Conservation (phyloP, 2,888 invertebrate species). For the Cephus pygmeus region DNA sequence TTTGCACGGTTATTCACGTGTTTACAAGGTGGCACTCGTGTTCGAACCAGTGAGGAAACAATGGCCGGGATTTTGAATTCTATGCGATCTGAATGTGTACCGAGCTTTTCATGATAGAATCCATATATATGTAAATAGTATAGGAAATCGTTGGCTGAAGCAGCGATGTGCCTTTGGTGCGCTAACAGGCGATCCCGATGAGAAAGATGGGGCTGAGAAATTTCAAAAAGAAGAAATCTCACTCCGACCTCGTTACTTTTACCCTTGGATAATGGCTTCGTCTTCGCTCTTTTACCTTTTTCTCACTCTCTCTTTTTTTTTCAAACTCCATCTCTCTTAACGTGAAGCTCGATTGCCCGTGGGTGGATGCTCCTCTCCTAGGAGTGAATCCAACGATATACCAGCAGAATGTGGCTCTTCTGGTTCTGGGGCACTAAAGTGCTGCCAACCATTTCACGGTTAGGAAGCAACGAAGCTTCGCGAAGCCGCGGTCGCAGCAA, state of each 20-base stretch:
- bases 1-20: constrained; percentile 5
- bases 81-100: background rate
- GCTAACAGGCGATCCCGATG: background rate
- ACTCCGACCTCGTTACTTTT: background rate
- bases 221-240: background rate
- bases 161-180: background rate
- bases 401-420: background rate
- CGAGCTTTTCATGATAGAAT: background rate
- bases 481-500: constrained; percentile 3
- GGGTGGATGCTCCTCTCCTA: background rate
- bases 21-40: background rate
- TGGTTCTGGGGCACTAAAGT: constrained; percentile 4
- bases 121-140: background rate
- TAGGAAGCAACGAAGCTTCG: constrained; percentile 4
- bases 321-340: background rate
- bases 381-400: background rate
- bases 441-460: constrained; percentile 4
- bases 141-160: background rate
- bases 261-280: background rate
- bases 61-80: background rate
- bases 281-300: background rate
- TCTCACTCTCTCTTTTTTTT: background rate
- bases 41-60: background rate
- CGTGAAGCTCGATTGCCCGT: background rate
- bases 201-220: background rate